A percentile compares a stretch with the other conserved stretches of the same genome.
Evolutionary conservation across 2,113 vertebrate genomes (phyloP).

Genomic region (Grallaria varia): DNA sequence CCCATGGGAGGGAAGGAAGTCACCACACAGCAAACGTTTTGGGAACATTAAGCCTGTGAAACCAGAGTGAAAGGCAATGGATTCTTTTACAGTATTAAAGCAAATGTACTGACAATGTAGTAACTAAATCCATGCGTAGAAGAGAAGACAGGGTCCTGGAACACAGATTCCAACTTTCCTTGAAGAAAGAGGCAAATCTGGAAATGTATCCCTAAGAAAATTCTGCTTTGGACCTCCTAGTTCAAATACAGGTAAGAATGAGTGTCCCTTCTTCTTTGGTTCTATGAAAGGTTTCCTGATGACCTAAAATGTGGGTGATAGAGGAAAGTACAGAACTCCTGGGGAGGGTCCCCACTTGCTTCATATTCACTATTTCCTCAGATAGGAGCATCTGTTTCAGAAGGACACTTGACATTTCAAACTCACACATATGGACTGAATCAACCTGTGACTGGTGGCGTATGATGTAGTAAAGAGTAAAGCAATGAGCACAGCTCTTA

Average conservation of each 20-base stretch:
- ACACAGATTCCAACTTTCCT: neutral
- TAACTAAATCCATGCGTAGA: neutral
- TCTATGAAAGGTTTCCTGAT: neutral
- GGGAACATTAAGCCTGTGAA: neutral
- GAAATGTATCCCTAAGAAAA: neutral
- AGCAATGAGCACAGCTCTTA: neutral
- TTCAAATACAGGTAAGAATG: neutral
- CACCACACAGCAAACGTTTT: neutral
- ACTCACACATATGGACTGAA: neutral
- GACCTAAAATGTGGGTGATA: neutral
- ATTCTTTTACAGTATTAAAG: neutral
- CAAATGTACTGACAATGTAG: neutral
- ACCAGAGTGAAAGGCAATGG: neutral
- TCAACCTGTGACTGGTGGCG: neutral
- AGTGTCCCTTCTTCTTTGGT: neutral
- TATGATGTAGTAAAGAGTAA: neutral
- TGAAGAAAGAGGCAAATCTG: neutral
- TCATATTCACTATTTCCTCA: fast-evolving
- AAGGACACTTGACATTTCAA: neutral
- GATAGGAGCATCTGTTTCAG: neutral
- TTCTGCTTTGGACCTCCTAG: neutral
- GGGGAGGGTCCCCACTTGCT: fast-evolving
- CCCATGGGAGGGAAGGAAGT: neutral
- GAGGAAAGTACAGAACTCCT: neutral
- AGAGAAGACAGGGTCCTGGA: neutral